phyloP scores from a whole-genome alignment of 2,797 vertebrate species.

The Manis pentadactyla region DNA sequence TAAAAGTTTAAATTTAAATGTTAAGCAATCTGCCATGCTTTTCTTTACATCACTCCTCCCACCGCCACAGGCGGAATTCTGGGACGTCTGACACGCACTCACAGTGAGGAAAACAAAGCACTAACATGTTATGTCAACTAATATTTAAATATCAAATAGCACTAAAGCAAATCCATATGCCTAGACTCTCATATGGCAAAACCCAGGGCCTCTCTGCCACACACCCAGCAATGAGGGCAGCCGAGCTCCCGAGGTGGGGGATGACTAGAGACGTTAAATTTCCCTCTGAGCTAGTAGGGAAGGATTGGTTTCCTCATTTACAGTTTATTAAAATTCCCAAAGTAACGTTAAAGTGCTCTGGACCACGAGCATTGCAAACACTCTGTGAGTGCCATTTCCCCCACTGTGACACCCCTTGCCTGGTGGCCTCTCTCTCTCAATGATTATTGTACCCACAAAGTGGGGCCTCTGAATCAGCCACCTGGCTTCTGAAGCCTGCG shows the following conservation, averaged over 20 bases:
- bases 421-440: background rate
- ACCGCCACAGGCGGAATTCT: constrained; percentile 47
- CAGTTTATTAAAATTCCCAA: background rate
- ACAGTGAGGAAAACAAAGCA: background rate
- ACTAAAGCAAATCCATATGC: background rate
- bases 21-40: background rate
- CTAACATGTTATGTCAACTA: background rate
- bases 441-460: background rate
- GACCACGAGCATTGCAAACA: background rate
- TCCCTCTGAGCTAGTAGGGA: background rate
- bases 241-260: rapidly evolving
- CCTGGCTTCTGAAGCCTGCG: background rate
- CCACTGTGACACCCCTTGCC: background rate
- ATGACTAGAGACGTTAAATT: background rate
- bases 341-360: background rate
- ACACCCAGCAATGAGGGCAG: background rate
- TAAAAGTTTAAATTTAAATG: constrained; percentile 68
- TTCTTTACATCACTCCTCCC: background rate
- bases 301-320: constrained; percentile 18
- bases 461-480: background rate
- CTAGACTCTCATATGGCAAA: background rate
- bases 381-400: background rate
- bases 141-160: background rate
- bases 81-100: constrained; percentile 18
- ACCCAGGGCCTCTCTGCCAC: rapidly evolving